Conservation (phyloP, 2,797 vertebrate species). For the Phataginus tetradactyla region DNA sequence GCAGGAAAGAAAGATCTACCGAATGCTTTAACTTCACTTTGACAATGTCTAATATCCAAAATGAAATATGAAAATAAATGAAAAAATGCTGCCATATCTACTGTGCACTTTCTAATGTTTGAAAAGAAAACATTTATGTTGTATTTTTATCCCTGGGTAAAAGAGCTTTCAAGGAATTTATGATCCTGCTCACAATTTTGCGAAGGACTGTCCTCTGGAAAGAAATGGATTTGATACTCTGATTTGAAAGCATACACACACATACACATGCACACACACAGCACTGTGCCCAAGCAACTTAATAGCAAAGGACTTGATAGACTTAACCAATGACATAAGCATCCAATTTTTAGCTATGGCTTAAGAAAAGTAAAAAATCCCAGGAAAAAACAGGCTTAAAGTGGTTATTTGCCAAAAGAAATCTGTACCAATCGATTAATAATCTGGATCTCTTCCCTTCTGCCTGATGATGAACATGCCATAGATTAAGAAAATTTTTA, state of each 20-base stretch:
- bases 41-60: slow-evolving; percentile 13
- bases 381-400: neutral
- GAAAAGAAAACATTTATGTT: slow-evolving; percentile 5
- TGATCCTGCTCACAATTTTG: neutral
- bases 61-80: slow-evolving; percentile 48
- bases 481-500: slow-evolving; percentile 49
- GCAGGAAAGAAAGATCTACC: slow-evolving; percentile 12
- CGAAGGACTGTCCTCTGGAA: neutral
- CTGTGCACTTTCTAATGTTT: slow-evolving; percentile 49
- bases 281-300: slow-evolving; percentile 42
- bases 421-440: neutral
- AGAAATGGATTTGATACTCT: neutral
- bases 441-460: slow-evolving; percentile 42
- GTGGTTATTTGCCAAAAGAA: slow-evolving; percentile 40
- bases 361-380: slow-evolving; percentile 48
- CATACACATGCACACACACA: neutral
- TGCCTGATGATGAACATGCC: slow-evolving; percentile 50
- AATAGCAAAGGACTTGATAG: slow-evolving; percentile 51
- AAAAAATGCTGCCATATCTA: neutral
- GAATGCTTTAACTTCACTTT: slow-evolving; percentile 45
- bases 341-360: slow-evolving; percentile 17
- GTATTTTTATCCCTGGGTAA: neutral
- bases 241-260: neutral
- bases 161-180: slow-evolving; percentile 31
- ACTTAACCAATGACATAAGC: neutral